Evolutionary conservation across 2,113 vertebrate species (phyloP).

Genomic region (Meles meles): DNA sequence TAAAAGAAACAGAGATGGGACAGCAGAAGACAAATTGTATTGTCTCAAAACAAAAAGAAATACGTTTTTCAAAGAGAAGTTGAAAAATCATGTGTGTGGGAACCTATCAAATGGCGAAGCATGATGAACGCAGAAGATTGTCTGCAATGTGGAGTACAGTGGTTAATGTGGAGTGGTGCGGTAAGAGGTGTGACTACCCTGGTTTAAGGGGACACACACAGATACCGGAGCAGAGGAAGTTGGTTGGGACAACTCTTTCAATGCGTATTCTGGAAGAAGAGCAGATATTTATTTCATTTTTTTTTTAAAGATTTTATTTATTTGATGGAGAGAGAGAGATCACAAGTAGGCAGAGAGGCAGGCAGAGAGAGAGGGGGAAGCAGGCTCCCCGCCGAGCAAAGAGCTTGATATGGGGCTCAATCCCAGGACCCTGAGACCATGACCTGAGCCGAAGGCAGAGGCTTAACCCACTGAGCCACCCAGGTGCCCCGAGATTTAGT

Average conservation of each 20-base stretch:
- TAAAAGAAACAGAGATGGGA: neutral
- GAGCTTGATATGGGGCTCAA: too few relatives aligned
- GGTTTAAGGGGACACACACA: neutral
- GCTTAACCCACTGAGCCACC: too few relatives aligned
- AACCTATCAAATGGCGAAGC: neutral
- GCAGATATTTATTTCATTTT: neutral
- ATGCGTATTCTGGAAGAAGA: neutral
- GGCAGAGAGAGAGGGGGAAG: too few relatives aligned
- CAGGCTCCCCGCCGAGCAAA: too few relatives aligned
- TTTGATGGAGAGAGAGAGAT: too few relatives aligned
- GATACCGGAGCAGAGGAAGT: accelerated
- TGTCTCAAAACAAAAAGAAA: neutral
- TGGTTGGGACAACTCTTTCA: neutral
- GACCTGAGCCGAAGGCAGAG: too few relatives aligned
- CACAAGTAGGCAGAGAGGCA: too few relatives aligned
- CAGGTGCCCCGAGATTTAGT: neutral
- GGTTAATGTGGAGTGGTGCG: neutral
- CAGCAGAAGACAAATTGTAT: neutral
- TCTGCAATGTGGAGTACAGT: neutral
- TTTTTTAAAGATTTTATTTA: too few relatives aligned
- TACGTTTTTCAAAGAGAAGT: neutral
- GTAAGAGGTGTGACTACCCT: neutral
- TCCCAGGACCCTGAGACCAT: too few relatives aligned
- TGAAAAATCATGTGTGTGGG: neutral
- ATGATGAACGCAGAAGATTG: too few relatives aligned